A percentile compares a stretch with the other conserved stretches of the same genome.
Conservation (phyloP, 2,797 vertebrate species). For the Phrynocephalus vlangalii region DNA sequence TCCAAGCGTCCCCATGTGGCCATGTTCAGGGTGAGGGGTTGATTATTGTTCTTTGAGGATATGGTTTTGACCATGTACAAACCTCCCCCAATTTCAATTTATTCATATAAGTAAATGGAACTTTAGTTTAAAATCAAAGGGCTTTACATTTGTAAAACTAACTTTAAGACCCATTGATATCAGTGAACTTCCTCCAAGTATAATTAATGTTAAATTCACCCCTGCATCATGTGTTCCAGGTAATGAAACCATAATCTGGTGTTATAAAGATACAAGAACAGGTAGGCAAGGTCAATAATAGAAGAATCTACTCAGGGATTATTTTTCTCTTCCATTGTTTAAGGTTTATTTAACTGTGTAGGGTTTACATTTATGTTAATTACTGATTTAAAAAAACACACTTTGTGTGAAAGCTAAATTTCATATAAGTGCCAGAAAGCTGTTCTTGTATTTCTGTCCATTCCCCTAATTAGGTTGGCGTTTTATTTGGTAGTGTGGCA, state of each 20-base stretch:
- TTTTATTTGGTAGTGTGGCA: slow-evolving; percentile 18
- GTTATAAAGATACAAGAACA: background rate
- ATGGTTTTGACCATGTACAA: no score
- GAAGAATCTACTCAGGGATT: background rate
- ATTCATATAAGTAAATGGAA: no score
- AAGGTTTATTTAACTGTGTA: background rate
- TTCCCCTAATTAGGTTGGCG: slow-evolving; percentile 41
- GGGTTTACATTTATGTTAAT: background rate
- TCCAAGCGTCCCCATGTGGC: no score
- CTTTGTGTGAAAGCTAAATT: slow-evolving; percentile 41
- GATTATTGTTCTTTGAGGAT: no score
- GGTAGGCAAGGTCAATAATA: background rate
- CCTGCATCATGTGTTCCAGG: background rate
- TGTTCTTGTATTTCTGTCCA: slow-evolving; percentile 14
- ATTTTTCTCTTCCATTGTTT: slow-evolving; percentile 7
- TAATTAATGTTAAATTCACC: background rate
- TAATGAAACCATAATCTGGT: rapidly evolving
- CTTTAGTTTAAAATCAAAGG: no score
- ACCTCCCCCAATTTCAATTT: no score
- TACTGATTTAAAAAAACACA: slow-evolving; percentile 18
- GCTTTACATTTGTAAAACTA: no score
- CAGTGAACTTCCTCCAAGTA: background rate
- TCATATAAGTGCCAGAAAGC: background rate
- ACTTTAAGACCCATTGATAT: background rate
- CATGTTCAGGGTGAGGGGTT: no score